phyloP scores from a whole-genome alignment of 1,140 invertebrate genomes.

The Eueides isabella region DNA sequence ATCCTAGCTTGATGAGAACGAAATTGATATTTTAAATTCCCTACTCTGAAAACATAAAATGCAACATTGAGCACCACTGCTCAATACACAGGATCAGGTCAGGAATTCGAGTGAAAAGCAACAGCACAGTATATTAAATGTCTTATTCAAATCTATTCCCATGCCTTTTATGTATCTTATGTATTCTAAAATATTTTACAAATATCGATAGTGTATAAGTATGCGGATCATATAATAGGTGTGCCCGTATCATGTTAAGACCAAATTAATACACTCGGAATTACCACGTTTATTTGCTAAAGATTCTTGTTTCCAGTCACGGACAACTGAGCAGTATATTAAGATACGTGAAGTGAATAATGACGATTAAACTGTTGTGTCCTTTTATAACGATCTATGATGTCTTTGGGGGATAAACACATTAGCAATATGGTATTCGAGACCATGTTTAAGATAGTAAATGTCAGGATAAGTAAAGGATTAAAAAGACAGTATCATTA shows the following conservation, averaged over 20 bases:
- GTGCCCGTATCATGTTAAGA: not conserved
- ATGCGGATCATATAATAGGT: not conserved
- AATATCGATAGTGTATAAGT: slow-evolving; percentile 3
- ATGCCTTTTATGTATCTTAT: too few species aligned
- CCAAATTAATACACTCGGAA: not conserved
- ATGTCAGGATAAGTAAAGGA: too few species aligned
- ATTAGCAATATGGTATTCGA: not conserved
- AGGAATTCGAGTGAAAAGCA: too few species aligned
- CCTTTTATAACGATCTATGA: not conserved
- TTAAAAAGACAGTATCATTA: too few species aligned
- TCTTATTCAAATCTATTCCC: too few species aligned
- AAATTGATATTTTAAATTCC: too few species aligned
- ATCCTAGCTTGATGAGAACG: too few species aligned
- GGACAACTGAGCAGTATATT: slow-evolving; percentile 10
- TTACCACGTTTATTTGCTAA: slow-evolving; percentile 14
- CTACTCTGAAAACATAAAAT: too few species aligned
- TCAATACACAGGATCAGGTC: too few species aligned
- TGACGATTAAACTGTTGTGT: not conserved
- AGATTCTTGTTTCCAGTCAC: slow-evolving; percentile 25
- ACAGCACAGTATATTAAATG: not conserved
- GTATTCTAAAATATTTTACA: too few species aligned
- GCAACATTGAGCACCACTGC: too few species aligned
- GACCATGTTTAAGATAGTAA: not conserved
- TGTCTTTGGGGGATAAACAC: not conserved
- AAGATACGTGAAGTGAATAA: slow-evolving; percentile 18